Evolutionary conservation across 30 jellyfish, hydroid and myxozoan species (phyloP).

Genomic region (Pseudorhiza aurosa): DNA sequence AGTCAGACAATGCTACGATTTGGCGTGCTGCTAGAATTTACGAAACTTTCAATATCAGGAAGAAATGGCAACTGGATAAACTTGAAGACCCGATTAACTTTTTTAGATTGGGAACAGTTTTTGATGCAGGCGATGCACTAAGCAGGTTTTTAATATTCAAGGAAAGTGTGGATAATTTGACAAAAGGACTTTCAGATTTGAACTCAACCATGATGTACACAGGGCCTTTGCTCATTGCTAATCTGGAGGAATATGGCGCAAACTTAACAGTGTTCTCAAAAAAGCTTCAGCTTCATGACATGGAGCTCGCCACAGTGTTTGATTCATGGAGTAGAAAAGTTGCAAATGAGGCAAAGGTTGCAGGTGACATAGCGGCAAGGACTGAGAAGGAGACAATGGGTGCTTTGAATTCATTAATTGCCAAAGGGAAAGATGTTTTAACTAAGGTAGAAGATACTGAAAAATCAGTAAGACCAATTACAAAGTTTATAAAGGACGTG

Average conservation of each 20-base stretch:
- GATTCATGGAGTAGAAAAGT: slow-evolving; percentile 2
- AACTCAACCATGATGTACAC: neutral
- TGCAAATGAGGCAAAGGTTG: neutral
- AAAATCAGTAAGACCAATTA: neutral
- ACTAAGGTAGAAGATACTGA: neutral
- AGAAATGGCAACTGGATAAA: neutral
- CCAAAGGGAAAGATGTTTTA: slow-evolving; percentile 3
- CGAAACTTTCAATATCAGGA: neutral
- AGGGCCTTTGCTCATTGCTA: neutral
- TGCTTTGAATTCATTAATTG: neutral
- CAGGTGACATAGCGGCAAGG: neutral
- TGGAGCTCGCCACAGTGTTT: neutral
- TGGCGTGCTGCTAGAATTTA: slow-evolving; percentile 21
- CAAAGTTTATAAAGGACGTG: neutral
- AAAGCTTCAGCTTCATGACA: neutral
- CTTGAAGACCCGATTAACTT: slow-evolving; percentile 7
- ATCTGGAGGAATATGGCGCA: slow-evolving; percentile 16
- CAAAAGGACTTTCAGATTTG: neutral
- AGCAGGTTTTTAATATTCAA: neutral
- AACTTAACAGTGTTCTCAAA: slow-evolving; percentile 2
- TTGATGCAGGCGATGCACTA: slow-evolving; percentile 4
- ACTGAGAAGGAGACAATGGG: neutral
- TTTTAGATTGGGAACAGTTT: slow-evolving; percentile 7
- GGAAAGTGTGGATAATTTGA: neutral
- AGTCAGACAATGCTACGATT: slow-evolving; percentile 15